Conservation (phyloP, 2,888 invertebrate genomes). For the Acleris holmiana region DNA sequence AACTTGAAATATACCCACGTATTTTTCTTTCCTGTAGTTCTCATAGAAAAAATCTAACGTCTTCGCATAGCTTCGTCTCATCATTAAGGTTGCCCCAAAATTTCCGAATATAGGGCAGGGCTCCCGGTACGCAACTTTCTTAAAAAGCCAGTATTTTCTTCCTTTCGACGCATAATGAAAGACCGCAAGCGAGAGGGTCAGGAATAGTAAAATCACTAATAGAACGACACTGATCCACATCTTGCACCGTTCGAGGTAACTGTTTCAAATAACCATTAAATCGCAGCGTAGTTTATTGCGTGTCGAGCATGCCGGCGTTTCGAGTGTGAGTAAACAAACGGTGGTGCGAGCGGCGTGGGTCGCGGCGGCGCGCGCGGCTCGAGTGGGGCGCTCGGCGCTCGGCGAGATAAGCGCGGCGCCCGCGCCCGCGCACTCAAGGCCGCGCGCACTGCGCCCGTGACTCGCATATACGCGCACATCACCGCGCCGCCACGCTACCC, state of each 20-base stretch:
- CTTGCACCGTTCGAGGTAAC: conserved; percentile 47
- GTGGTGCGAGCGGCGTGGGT: conserved; percentile 46
- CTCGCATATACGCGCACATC: conserved; percentile 65
- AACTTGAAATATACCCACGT: conserved; percentile 76
- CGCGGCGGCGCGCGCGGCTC: conserved; percentile 58
- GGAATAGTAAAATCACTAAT: conserved; percentile 56
- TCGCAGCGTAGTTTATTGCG: conserved; percentile 50
- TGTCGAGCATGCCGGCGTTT: conserved; percentile 70
- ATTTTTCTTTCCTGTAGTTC: conserved; percentile 62
- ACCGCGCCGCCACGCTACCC: conserved; percentile 53
- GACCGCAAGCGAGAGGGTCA: conserved; percentile 60
- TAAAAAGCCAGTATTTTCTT: conserved; percentile 72
- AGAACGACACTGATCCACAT: conserved; percentile 64
- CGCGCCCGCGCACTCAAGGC: conserved; percentile 60
- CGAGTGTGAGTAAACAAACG: conserved; percentile 66
- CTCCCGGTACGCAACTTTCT: conserved; percentile 74
- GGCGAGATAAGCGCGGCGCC: conserved; percentile 65
- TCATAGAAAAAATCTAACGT: conserved; percentile 73
- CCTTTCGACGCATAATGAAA: conserved; percentile 70
- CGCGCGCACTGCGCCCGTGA: conserved; percentile 68
- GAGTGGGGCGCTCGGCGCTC: conserved; percentile 59
- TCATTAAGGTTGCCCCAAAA: conserved; percentile 72
- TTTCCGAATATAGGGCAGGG: conserved; percentile 81
- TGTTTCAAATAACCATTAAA: conserved; percentile 32
- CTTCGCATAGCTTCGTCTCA: conserved; percentile 70